phyloP scores from a whole-genome alignment of 2,888 invertebrate genomes.

The Aelia acuminata region DNA sequence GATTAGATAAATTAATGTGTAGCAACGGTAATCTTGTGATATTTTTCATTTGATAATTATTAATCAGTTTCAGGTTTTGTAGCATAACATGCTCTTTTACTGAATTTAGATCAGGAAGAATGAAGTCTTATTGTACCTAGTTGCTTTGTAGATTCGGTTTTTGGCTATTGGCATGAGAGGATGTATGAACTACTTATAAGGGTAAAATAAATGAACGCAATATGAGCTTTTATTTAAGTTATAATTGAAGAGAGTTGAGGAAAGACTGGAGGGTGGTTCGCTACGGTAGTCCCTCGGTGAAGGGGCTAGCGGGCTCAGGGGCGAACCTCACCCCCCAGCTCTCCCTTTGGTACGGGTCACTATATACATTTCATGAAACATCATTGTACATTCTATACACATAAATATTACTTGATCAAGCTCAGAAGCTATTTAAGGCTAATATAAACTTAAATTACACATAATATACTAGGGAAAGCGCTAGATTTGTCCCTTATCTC shows the following conservation, averaged over 20 bases:
- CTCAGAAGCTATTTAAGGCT: constrained; percentile 43
- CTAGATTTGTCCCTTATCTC: constrained; percentile 27
- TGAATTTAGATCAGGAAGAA: no score
- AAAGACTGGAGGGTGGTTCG: constrained; percentile 40
- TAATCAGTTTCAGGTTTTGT: no score
- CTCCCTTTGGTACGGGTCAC: not conserved
- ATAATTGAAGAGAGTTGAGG: constrained; percentile 42
- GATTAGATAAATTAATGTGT: no score
- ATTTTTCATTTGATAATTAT: no score
- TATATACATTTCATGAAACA: not conserved
- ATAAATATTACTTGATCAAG: constrained; percentile 47
- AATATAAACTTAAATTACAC: constrained; percentile 37
- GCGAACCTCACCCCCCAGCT: constrained; percentile 39
- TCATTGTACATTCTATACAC: constrained; percentile 51
- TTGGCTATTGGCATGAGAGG: no score
- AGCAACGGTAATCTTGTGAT: no score
- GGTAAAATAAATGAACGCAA: constrained; percentile 45
- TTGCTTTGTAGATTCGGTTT: no score
- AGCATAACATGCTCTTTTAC: no score
- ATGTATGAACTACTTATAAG: not conserved
- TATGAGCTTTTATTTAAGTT: constrained; percentile 52
- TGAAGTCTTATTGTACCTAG: no score
- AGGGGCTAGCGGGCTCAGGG: constrained; percentile 50
- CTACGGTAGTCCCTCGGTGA: not conserved
- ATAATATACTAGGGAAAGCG: constrained; percentile 38